Base-by-base conservation (phyloP, 2,113 vertebrate genomes). In the Antennarius striatus region DNA sequence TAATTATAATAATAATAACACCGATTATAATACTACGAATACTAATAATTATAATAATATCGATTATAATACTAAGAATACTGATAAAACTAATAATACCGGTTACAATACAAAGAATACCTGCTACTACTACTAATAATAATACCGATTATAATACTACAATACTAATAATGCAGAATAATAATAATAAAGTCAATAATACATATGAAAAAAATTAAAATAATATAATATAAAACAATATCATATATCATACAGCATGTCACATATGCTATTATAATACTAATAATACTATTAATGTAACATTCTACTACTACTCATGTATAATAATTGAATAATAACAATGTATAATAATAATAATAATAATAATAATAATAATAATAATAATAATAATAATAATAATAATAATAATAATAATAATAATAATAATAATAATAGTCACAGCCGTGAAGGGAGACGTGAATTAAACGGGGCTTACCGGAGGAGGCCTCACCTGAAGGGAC, bases 401-500 rank as follows among this genome's bases (percentile, higher is more conserved):
- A 12, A 40, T 30, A 48, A 55, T 43, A 43, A 43, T 43, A 11
- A 3, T 43, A 43, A 43, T 12, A 43, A 43, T 43, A 16, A 64
- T 14, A 10, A 64, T 13, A 14, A 51, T 15, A 6, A 53, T 28
- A 15, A 46, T 39, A 11, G 6, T 5, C 7, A 4, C 32, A 5
- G 7, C 17, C 3, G 1, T 43, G 40, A 60, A 64, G 17, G 5
- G 11, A 15, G 56, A 5, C 29, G 17, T 36, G 0, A 63, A 79
- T 56, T 10, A 83, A 88, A 75, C 6, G 64, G 36, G 52, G 73
- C 92, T 92, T 93, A 92, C 92, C 92, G 77, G 90, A 87, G 71
- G 88, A 83, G 83, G 91, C 90, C 97, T 98, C 96, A 99, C 97
- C 97, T 98, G 97, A 98, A 90, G 97, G 97, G 83, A 97, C 96